Evolutionary conservation across 2,113 vertebrate species (phyloP), one percentile per base, ranked within the genome.

Genomic region (Columba livia): DNA sequence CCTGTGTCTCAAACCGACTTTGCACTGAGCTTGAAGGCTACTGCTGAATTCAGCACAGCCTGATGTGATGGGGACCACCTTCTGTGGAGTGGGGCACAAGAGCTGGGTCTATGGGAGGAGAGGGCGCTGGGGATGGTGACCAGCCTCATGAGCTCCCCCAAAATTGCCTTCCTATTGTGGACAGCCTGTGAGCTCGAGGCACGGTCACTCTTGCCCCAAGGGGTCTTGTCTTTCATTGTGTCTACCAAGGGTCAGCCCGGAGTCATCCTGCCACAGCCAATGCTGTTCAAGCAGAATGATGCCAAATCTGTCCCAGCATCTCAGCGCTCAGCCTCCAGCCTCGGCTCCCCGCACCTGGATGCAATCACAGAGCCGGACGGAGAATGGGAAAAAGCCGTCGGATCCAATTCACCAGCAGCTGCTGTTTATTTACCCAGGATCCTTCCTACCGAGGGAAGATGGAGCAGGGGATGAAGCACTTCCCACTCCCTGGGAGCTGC

Each of bases 141-240:
- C 38, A 53, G 24, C 17, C 32, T 58, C 0, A 0, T 31, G 87
- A 42, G 26, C 11, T 73, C 61, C 60, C 50, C 73, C 66, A 75
- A 26, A 90, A 62, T 21, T 53, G 26, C 60, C 25, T 62, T 23
- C 23, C 19, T 34, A 2, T 23, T 24, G 64, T 47, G 14, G 36
- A 61, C 19, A 73, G 40, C 12, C 18, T 1, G 0, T 7, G n/a
- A n/a, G 29, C 29, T 50, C 0, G 0, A 56, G 51, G 29, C 32
- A 78, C 0, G 0, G 12, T 29, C 0, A 0, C n/a, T 71, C 25
- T 51, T 28, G n/a, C 31, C 32, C 61, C 6, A 1, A 2, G 0
- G 24, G 29, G 5, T 44, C 65, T 56, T 36, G 38, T 51, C 29
- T 83, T 66, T 40, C 71, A 12, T 3, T 4, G 28, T 29, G 15